Conservation (phyloP, 2,113 vertebrate genomes). For the Glareola pratincola region DNA sequence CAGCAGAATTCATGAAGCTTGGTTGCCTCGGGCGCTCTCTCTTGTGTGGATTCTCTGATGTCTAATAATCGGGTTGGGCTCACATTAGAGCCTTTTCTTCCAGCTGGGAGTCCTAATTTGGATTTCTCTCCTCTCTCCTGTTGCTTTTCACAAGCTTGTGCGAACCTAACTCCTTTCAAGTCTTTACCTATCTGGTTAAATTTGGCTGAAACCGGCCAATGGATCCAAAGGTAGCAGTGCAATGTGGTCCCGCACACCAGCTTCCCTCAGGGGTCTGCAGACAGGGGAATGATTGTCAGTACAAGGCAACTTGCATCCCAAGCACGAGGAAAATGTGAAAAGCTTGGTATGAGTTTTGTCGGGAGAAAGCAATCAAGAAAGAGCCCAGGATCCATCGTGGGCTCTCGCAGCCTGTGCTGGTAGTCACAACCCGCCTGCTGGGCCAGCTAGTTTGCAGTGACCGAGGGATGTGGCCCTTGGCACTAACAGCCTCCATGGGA, state of each 20-base stretch:
- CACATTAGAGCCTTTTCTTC: constrained; percentile 59
- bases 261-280: neutral
- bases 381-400: neutral
- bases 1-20: constrained; percentile 48
- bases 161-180: neutral
- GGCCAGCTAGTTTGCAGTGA: neutral
- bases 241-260: neutral
- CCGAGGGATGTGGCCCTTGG: neutral
- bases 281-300: neutral
- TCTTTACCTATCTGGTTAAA: neutral
- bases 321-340: neutral
- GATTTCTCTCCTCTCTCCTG: constrained; percentile 44
- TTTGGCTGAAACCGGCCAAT: neutral
- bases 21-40: constrained; percentile 28
- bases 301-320: neutral
- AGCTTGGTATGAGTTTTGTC: neutral
- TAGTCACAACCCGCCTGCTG: rapidly evolving
- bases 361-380: neutral
- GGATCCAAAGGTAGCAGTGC: neutral
- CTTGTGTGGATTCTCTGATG: constrained; percentile 68
- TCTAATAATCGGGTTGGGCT: constrained; percentile 65
- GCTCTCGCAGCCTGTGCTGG: neutral
- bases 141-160: constrained; percentile 23
- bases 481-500: neutral
- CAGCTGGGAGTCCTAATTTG: constrained; percentile 53